Percentiles rank a stretch among this genome's conserved stretches.
Evolutionary conservation across 2,888 invertebrate species (phyloP).

Genomic region (Trypoxylon attenuatum): DNA sequence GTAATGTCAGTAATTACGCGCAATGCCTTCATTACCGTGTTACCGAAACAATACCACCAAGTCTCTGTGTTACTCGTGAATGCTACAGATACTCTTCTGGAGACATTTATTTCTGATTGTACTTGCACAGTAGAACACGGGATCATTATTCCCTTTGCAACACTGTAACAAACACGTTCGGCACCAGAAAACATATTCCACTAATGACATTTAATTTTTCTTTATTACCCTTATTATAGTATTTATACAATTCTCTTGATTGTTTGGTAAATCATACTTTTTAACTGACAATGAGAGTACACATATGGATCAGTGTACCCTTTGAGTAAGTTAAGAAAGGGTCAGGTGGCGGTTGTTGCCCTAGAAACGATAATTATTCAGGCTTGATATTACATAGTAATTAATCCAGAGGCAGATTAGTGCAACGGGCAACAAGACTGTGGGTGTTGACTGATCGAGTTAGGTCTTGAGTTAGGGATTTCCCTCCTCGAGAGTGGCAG

Average conservation of each 20-base stretch:
- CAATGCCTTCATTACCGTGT: neutral
- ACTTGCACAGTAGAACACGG: no score
- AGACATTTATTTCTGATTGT: no score
- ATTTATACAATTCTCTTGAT: neutral
- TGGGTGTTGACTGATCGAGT: constrained; percentile 73
- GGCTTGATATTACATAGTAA: constrained; percentile 66
- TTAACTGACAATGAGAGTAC: no score
- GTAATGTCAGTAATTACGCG: neutral
- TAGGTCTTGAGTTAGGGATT: constrained; percentile 72
- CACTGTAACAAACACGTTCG: neutral
- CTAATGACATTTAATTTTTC: no score
- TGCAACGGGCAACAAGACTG: constrained; percentile 60
- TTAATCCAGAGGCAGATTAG: constrained; percentile 71
- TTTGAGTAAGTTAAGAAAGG: no score
- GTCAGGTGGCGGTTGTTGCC: constrained; percentile 48
- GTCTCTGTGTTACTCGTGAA: no score
- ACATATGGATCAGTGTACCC: no score
- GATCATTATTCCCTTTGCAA: neutral
- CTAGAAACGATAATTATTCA: constrained; percentile 66
- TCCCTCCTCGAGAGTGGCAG: constrained; percentile 69
- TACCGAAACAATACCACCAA: neutral
- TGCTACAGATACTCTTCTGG: no score
- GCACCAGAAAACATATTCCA: neutral
- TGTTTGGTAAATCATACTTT: neutral
- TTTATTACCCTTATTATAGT: no score